These are phyloP conservation scores for Coendou prehensilis DNA, from an alignment of 2,797 vertebrate genomes.

Conservation along the genomic window DNA sequence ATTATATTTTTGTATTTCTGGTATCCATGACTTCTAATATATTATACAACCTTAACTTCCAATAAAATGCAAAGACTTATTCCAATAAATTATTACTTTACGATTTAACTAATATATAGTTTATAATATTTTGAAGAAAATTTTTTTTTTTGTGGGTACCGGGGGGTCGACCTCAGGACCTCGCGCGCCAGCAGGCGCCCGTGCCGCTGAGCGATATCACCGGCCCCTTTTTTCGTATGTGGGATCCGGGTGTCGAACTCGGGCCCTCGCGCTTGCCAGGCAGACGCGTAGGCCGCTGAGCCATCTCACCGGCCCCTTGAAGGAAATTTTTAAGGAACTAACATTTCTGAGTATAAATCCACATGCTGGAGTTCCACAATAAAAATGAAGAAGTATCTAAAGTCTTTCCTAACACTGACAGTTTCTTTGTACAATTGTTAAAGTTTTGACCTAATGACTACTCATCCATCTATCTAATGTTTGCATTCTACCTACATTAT, in stretches of 20 bases:
- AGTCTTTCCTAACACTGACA: background rate
- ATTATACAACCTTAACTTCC: background rate
- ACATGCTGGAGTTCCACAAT: background rate
- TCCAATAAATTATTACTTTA: background rate
- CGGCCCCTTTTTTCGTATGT: no score
- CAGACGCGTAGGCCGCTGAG: no score
- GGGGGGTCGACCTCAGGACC: no score
- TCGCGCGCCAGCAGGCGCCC: no score
- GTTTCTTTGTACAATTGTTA: background rate
- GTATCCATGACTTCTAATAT: background rate
- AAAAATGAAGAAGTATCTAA: background rate
- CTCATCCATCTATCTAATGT: background rate
- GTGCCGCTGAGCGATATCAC: no score
- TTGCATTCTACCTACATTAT: background rate
- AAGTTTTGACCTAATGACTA: background rate
- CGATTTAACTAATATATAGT: background rate
- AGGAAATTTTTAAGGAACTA: background rate
- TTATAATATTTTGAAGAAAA: background rate
- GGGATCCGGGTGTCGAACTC: no score
- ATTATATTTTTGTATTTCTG: conserved; percentile 27
- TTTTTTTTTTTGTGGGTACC: no score
- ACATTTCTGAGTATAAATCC: conserved; percentile 8
- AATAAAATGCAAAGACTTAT: background rate
- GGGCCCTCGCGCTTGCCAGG: no score
- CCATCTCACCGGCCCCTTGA: no score